A percentile compares a stretch with the other conserved stretches of the same genome.
These are phyloP conservation scores for Portunus trituberculatus DNA, from an alignment of 1,140 invertebrate species.

Conservation along the genomic window DNA sequence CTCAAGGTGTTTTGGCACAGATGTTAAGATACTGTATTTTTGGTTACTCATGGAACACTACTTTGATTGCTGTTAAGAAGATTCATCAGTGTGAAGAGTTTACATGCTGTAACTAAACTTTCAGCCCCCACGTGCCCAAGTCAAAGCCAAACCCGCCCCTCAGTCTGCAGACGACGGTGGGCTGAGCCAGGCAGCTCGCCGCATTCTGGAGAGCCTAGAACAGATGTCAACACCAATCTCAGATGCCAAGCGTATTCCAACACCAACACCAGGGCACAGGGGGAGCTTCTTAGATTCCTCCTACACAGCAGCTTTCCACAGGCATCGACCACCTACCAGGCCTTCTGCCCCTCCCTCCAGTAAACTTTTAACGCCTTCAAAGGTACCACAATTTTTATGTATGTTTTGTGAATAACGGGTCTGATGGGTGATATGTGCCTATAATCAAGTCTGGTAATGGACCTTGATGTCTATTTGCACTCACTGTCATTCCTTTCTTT, in stretches of 20 bases:
- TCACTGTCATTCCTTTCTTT: neutral
- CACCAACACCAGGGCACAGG: slow-evolving; percentile 67
- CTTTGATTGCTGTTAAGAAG: too few species aligned
- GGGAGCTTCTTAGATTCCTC: slow-evolving; percentile 69
- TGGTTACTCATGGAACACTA: too few species aligned
- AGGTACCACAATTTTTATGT: slow-evolving; percentile 43
- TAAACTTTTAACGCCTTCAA: slow-evolving; percentile 67
- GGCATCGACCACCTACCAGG: slow-evolving; percentile 67
- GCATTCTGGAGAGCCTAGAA: slow-evolving; percentile 80
- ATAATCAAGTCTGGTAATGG: too few species aligned
- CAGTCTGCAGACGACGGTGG: slow-evolving; percentile 74
- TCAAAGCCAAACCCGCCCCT: slow-evolving; percentile 78
- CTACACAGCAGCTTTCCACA: slow-evolving; percentile 73
- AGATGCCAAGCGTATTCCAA: slow-evolving; percentile 78
- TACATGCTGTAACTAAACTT: neutral
- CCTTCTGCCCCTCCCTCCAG: slow-evolving; percentile 62
- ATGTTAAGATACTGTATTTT: too few species aligned
- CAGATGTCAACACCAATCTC: slow-evolving; percentile 81
- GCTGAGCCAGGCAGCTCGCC: slow-evolving; percentile 80
- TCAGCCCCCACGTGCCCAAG: slow-evolving; percentile 60
- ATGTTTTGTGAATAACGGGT: neutral
- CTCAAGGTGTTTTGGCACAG: too few species aligned
- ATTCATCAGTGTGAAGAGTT: neutral
- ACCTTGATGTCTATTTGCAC: too few species aligned
- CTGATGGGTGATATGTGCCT: too few species aligned